These are phyloP conservation scores for Chiridota heheva DNA, from an alignment of 35 echinoderm and acorn worm species.

Conservation along the genomic window DNA sequence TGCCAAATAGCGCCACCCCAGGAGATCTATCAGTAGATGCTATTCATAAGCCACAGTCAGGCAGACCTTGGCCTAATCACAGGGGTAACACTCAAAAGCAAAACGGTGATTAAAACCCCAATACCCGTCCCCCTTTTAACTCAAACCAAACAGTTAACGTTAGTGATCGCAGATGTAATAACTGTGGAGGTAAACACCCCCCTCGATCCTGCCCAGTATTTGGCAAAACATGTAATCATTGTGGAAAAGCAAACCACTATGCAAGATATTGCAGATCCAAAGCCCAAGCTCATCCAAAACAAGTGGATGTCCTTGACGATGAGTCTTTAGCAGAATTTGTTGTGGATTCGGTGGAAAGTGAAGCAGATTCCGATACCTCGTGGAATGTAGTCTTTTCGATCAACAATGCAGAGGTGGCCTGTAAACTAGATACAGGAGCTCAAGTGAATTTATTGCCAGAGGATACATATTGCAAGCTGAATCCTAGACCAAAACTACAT, in stretches of 20 bases:
- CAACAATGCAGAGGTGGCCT: slow-evolving; percentile 4
- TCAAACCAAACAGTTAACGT: no score
- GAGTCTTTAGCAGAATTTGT: slow-evolving; percentile 1
- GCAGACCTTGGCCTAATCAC: background rate
- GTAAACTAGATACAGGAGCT: slow-evolving; percentile 67
- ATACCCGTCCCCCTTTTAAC: no score
- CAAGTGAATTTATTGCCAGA: slow-evolving; percentile 62
- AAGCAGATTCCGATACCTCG: no score
- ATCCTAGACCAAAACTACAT: slow-evolving; percentile 17
- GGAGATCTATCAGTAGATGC: background rate
- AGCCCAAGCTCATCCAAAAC: background rate
- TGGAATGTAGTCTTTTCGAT: background rate
- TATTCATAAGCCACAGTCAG: background rate
- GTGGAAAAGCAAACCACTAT: slow-evolving; percentile 1
- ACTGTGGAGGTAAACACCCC: background rate
- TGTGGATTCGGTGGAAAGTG: background rate
- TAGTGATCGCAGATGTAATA: background rate
- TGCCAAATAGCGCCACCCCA: background rate
- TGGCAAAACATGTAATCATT: slow-evolving; percentile 5
- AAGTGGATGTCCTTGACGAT: background rate
- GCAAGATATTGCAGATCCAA: slow-evolving; percentile 15
- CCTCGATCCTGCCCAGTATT: background rate
- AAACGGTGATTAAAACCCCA: background rate
- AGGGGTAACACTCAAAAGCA: background rate
- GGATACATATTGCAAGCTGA: slow-evolving; percentile 16